These are phyloP conservation scores for Alosa sapidissima DNA, from an alignment of 2,797 vertebrate species.

Conservation along the genomic window DNA sequence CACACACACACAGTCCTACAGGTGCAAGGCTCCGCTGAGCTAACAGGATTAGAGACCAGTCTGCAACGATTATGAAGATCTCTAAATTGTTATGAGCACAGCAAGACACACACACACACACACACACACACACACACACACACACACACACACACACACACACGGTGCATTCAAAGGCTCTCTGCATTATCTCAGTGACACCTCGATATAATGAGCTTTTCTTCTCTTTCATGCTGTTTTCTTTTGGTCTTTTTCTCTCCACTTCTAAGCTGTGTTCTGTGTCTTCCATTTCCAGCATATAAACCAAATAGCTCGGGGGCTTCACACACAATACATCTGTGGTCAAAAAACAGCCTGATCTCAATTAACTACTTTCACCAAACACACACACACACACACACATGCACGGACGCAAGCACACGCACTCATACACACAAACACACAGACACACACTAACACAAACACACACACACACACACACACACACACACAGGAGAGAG, in stretches of 20 bases:
- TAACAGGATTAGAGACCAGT: slow-evolving; percentile 37
- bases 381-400: background rate
- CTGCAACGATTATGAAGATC: slow-evolving; percentile 35
- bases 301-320: slow-evolving; percentile 35
- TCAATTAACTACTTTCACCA: slow-evolving; percentile 43
- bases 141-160: background rate
- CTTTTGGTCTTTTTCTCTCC: background rate
- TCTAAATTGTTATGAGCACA: slow-evolving; percentile 29
- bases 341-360: slow-evolving; percentile 46
- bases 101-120: background rate
- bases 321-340: slow-evolving; percentile 26
- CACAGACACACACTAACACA: too few species aligned
- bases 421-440: background rate
- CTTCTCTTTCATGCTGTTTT: slow-evolving; percentile 29
- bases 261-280: background rate
- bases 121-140: slow-evolving; percentile 9
- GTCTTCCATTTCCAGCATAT: slow-evolving; percentile 35
- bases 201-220: slow-evolving; percentile 42
- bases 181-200: slow-evolving; percentile 39
- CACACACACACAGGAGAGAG: background rate
- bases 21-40: slow-evolving; percentile 23
- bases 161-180: slow-evolving; percentile 29
- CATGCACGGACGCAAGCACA: background rate
- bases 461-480: background rate
- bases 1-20: slow-evolving; percentile 22